Evolutionary conservation across 2,888 invertebrate species (phyloP), one percentile per base, ranked within the genome.

Genomic region (Drosophila merina): DNA sequence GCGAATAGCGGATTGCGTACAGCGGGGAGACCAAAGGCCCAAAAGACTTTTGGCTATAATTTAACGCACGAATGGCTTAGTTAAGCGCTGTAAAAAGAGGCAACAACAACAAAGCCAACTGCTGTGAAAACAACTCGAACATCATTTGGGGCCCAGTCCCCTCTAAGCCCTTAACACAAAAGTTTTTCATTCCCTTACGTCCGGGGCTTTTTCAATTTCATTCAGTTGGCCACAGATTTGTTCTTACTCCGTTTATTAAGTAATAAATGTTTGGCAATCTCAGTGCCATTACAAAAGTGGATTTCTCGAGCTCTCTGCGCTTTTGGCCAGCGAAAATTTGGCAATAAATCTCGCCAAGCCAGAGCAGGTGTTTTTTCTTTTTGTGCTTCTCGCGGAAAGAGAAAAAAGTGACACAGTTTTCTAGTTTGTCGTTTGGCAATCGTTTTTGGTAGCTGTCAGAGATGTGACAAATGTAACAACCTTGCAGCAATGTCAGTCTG

Each of bases 11-110:
- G 51, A 26, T 31, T 47, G 38, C 47, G 26, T 6, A 4, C 30
- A 42, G 49, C 49, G 42, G 14, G 49, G 30, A 40, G 48, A 28
- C 42, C 52, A 67, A 64, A 54, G 51, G 47, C 48, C 55, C 42
- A 47, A 42, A 51, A 57, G 56, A 54, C 68, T 79, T 77, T 81
- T 74, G 56, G 67, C 79, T 75, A 76, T 81, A 86, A 84, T 84
- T 84, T 84, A 86, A 84, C 86, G 84, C 86, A 79, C 78, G 79
- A 84, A 77, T 76, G 82, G 74, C 20, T 79, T 58, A 73, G 72
- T 72, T 84, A 79, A 86, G 82, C 73, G 76, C 66, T 80, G 76
- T 70, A 76, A 78, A 77, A 70, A 58, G 56, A 49, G 57, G 38
- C 31, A 54, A 20, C 40, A 71, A 25, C 40, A 57, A 49, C 44